Evolutionary conservation across 2,113 vertebrate genomes (phyloP).

Genomic region (Stigmatopora argus): DNA sequence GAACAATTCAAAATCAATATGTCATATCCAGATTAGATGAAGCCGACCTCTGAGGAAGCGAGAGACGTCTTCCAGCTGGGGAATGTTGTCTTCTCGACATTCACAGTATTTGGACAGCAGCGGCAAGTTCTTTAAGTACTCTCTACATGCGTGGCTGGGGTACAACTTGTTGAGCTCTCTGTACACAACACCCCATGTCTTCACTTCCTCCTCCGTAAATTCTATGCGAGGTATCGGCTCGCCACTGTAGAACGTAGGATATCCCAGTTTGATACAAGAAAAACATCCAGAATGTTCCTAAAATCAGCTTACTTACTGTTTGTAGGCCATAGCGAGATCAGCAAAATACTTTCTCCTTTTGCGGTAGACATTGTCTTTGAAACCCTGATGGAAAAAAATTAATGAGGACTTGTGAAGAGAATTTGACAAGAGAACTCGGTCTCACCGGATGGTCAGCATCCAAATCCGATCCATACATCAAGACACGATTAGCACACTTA

Average conservation of each 20-base stretch:
- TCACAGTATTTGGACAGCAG: slow-evolving; percentile 87
- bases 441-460: slow-evolving; percentile 80
- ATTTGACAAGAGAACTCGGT: neutral
- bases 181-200: slow-evolving; percentile 93
- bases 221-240: slow-evolving; percentile 86
- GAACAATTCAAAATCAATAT: neutral
- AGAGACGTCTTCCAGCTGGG: slow-evolving; percentile 94
- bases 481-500: slow-evolving; percentile 88
- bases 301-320: slow-evolving; percentile 77
- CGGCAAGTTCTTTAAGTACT: slow-evolving; percentile 94
- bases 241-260: slow-evolving; percentile 67
- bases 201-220: slow-evolving; percentile 93
- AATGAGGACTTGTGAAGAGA: neutral
- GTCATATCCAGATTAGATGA: too few relatives aligned
- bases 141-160: slow-evolving; percentile 88
- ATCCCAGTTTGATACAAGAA: neutral
- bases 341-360: slow-evolving; percentile 96
- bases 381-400: slow-evolving; percentile 73
- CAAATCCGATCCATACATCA: slow-evolving; percentile 94
- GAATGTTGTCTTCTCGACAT: slow-evolving; percentile 92
- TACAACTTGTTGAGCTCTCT: slow-evolving; percentile 93
- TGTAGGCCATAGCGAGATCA: slow-evolving; percentile 89
- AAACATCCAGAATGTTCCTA: neutral
- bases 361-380: slow-evolving; percentile 96
- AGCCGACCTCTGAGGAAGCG: slow-evolving; percentile 84